A percentile compares a stretch with the other conserved stretches of the same genome.
phyloP scores from a whole-genome alignment of 2,888 invertebrate species.

The Drosophila robusta region DNA sequence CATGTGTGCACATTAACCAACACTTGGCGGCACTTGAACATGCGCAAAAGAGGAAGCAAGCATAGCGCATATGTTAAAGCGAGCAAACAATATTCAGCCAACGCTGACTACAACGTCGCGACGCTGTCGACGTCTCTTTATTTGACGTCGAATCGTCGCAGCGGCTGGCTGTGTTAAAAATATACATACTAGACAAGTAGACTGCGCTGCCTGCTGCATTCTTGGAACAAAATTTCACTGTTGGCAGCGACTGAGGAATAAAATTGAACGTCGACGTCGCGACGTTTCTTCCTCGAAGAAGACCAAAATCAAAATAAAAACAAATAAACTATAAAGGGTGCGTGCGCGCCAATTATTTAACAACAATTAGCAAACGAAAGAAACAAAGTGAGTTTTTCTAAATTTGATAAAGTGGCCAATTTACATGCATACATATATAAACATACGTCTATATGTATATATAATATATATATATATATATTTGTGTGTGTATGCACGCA shows the following conservation, averaged over 20 bases:
- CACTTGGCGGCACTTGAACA: slow-evolving; percentile 40
- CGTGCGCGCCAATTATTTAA: slow-evolving; percentile 80
- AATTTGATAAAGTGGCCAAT: slow-evolving; percentile 46
- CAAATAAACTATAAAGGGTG: slow-evolving; percentile 70
- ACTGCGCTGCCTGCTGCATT: slow-evolving; percentile 64
- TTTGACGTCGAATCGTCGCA: slow-evolving; percentile 63
- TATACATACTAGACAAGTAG: slow-evolving; percentile 63
- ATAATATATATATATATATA: too few relatives aligned
- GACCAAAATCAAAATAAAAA: slow-evolving; percentile 77
- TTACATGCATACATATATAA: slow-evolving; percentile 21
- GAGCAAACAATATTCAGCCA: slow-evolving; percentile 54
- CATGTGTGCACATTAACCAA: slow-evolving; percentile 20
- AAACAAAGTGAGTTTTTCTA: slow-evolving; percentile 75
- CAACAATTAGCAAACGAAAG: slow-evolving; percentile 74
- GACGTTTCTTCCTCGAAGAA: slow-evolving; percentile 76
- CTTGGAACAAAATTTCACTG: slow-evolving; percentile 73
- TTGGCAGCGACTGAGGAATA: slow-evolving; percentile 80
- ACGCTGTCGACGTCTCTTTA: slow-evolving; percentile 70
- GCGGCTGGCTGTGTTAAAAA: slow-evolving; percentile 66
- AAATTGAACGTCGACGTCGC: slow-evolving; percentile 80
- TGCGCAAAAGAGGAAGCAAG: slow-evolving; percentile 64
- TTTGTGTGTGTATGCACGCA: background rate
- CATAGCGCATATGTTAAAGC: slow-evolving; percentile 35
- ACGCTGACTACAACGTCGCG: slow-evolving; percentile 58
- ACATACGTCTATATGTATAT: background rate